These are phyloP conservation scores for Hydrozoanthus gracilis DNA, from an alignment of 92 coral and sea anemone species.

Conservation along the genomic window DNA sequence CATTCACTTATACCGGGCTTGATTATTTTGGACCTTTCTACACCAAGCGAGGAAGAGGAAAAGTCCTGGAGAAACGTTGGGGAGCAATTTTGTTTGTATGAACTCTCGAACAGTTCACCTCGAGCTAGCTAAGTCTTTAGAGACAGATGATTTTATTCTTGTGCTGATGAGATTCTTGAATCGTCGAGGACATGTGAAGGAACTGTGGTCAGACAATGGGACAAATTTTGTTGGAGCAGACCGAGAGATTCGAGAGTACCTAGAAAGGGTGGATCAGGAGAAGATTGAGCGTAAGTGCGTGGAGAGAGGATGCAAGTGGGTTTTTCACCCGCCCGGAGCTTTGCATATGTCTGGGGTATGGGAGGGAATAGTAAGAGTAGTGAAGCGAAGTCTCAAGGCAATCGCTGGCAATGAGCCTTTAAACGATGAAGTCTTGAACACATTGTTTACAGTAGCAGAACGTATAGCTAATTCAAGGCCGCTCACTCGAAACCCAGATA, in stretches of 20 bases:
- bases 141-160: slow-evolving; percentile 46
- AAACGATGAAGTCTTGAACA: slow-evolving; percentile 61
- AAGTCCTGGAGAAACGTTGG: slow-evolving; percentile 60
- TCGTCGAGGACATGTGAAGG: not conserved
- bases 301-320: slow-evolving; percentile 67
- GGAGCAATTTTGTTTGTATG: slow-evolving; percentile 59
- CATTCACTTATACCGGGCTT: slow-evolving; percentile 52
- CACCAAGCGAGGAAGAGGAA: slow-evolving; percentile 67
- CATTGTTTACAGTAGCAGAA: slow-evolving; percentile 70
- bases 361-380: slow-evolving; percentile 67
- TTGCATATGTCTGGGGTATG: slow-evolving; percentile 74
- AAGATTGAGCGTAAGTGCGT: slow-evolving; percentile 40
- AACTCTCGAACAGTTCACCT: slow-evolving; percentile 66
- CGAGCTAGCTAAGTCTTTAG: slow-evolving; percentile 59
- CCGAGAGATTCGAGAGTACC: slow-evolving; percentile 52
- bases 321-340: slow-evolving; percentile 72
- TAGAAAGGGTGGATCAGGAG: slow-evolving; percentile 31
- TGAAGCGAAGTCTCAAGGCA: slow-evolving; percentile 66
- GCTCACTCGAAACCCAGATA: slow-evolving; percentile 53
- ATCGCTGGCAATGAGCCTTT: slow-evolving; percentile 52
- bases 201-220: slow-evolving; percentile 25
- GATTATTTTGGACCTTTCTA: slow-evolving; percentile 72
- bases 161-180: not conserved
- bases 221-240: slow-evolving; percentile 1
- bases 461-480: slow-evolving; percentile 68